phyloP scores from a whole-genome alignment of 2,113 vertebrate species.

The Eptatretus burgeri region DNA sequence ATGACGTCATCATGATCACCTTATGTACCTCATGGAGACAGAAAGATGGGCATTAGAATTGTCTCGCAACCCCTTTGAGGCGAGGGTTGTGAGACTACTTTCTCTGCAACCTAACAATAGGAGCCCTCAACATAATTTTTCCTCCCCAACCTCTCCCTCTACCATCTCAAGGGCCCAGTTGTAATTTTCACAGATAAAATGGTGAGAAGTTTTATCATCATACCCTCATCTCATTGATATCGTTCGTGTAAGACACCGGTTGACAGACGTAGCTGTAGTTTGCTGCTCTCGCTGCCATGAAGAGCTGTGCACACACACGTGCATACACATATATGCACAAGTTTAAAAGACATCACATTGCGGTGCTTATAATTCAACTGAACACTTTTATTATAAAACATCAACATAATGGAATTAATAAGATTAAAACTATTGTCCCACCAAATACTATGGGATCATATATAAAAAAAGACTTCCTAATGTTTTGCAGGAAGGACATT shows the following conservation, averaged over 20 bases:
- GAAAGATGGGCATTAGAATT: too few relatives aligned
- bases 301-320: conserved; percentile 28
- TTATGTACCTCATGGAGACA: too few relatives aligned
- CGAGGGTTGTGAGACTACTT: too few relatives aligned
- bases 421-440: not conserved
- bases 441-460: not conserved
- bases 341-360: not conserved
- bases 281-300: conserved; percentile 54
- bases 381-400: conserved; percentile 8
- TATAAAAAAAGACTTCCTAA: not conserved
- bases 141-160: too few relatives aligned
- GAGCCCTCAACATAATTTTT: too few relatives aligned
- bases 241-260: conserved; percentile 62
- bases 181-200: too few relatives aligned
- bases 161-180: too few relatives aligned
- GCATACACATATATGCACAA: not conserved
- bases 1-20: too few relatives aligned
- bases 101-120: too few relatives aligned
- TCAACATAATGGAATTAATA: conserved; percentile 12
- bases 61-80: too few relatives aligned
- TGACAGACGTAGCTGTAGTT: conserved; percentile 95
- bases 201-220: conserved; percentile 13
- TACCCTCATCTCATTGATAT: conserved; percentile 92
- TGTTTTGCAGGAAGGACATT: not conserved
- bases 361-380: too few relatives aligned